Evolutionary conservation across 2,888 invertebrate species (phyloP).

Genomic region (Caenorhabditis afra): DNA sequence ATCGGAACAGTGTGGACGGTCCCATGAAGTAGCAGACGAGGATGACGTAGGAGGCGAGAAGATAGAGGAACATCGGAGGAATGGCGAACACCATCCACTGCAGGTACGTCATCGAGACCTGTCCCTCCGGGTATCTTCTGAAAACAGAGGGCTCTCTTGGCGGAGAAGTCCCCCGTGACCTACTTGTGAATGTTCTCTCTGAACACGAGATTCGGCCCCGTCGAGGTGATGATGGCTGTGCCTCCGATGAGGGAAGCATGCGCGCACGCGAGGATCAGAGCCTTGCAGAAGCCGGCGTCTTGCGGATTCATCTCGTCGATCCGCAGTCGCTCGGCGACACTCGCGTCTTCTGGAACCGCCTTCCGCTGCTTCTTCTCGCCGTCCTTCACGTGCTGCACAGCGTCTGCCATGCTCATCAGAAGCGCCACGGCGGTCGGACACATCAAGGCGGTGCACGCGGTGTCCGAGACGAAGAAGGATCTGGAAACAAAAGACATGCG

Average conservation of each 20-base stretch:
- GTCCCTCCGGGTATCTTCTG: slow-evolving; percentile 55
- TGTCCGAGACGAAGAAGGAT: slow-evolving; percentile 73
- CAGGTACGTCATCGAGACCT: slow-evolving; percentile 62
- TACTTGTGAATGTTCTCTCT: slow-evolving; percentile 64
- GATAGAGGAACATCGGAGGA: slow-evolving; percentile 63
- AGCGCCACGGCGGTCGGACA: slow-evolving; percentile 92
- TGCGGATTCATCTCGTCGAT: slow-evolving; percentile 37
- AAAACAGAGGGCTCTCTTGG: neutral
- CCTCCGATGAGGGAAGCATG: slow-evolving; percentile 68
- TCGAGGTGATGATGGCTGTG: slow-evolving; percentile 66
- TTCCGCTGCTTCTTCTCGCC: slow-evolving; percentile 22
- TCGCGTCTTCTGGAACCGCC: slow-evolving; percentile 16
- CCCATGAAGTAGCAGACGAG: slow-evolving; percentile 61
- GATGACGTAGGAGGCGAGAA: slow-evolving; percentile 62
- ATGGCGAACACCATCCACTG: slow-evolving; percentile 69
- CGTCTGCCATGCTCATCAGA: slow-evolving; percentile 81
- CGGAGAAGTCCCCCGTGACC: neutral
- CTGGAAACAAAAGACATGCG: slow-evolving; percentile 18
- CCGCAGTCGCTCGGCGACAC: slow-evolving; percentile 38
- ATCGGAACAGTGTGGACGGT: slow-evolving; percentile 29
- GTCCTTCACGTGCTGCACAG: slow-evolving; percentile 36
- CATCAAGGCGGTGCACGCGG: slow-evolving; percentile 88
- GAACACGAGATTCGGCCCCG: slow-evolving; percentile 67
- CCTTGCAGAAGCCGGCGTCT: slow-evolving; percentile 57
- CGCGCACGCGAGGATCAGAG: slow-evolving; percentile 63